These are phyloP conservation scores for Tetragnatha montana DNA, from an alignment of 2,888 invertebrate genomes.

Conservation along the genomic window DNA sequence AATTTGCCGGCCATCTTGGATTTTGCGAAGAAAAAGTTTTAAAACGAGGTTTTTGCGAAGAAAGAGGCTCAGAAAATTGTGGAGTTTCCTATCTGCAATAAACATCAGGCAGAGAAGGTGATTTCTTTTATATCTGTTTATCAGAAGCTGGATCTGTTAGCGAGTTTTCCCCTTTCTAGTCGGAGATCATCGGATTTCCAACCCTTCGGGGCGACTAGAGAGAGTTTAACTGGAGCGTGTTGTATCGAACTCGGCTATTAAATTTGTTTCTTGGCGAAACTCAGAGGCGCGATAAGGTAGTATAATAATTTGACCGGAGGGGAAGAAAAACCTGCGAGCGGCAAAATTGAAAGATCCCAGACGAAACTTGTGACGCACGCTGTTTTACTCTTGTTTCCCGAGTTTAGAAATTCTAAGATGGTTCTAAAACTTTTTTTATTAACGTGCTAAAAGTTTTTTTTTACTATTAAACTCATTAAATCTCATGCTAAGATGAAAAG, in stretches of 20 bases:
- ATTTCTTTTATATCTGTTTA: slow-evolving; percentile 19
- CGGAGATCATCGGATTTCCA: slow-evolving; percentile 35
- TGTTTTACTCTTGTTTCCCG: neutral
- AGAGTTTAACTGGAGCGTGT: slow-evolving; percentile 17
- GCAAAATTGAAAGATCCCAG: slow-evolving; percentile 10
- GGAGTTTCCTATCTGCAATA: slow-evolving; percentile 54
- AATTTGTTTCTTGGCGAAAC: slow-evolving; percentile 30
- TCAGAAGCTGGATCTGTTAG: slow-evolving; percentile 23
- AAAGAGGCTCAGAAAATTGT: slow-evolving; percentile 22
- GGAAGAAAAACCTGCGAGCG: no score
- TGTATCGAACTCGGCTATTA: neutral
- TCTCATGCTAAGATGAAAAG: no score
- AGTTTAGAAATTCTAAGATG: no score
- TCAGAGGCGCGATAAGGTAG: neutral
- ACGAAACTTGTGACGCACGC: neutral
- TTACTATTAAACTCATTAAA: no score
- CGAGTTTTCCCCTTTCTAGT: slow-evolving; percentile 15
- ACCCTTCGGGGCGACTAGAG: slow-evolving; percentile 21
- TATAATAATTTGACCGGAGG: slow-evolving; percentile 24
- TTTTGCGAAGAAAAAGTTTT: slow-evolving; percentile 22
- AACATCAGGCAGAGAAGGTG: slow-evolving; percentile 37
- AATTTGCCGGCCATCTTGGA: slow-evolving; percentile 43
- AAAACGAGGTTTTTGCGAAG: slow-evolving; percentile 52
- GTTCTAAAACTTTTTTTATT: no score
- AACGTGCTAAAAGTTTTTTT: no score